phyloP scores from a whole-genome alignment of 2,888 invertebrate species.

The Nemurella pictetii region DNA sequence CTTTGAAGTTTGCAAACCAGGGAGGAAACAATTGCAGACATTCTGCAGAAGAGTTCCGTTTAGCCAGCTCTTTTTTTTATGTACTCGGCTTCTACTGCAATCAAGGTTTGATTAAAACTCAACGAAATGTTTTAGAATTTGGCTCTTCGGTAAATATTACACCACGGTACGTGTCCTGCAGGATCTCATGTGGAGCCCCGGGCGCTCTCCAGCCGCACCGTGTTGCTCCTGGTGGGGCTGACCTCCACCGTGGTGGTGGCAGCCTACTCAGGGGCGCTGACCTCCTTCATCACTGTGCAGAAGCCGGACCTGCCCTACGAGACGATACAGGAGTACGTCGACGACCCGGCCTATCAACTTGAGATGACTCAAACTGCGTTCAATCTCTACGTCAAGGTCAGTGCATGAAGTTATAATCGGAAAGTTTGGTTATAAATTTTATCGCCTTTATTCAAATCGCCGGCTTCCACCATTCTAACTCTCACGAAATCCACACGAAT shows the following conservation, averaged over 20 bases:
- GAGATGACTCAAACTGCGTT: background rate
- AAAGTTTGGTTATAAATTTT: too few relatives aligned
- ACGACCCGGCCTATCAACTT: background rate
- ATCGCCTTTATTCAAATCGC: too few relatives aligned
- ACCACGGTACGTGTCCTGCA: background rate
- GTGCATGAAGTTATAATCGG: too few relatives aligned
- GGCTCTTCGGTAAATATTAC: background rate
- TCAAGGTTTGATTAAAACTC: background rate
- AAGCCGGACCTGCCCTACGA: background rate
- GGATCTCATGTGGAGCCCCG: background rate
- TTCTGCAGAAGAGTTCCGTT: too few relatives aligned
- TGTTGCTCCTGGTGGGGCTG: background rate
- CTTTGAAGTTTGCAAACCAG: too few relatives aligned
- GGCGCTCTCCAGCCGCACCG: background rate
- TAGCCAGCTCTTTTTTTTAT: background rate
- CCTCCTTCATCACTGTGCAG: background rate
- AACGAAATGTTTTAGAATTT: background rate
- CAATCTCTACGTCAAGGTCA: background rate
- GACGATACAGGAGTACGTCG: background rate
- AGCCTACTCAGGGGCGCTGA: background rate
- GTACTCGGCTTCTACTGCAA: background rate
- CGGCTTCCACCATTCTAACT: too few relatives aligned
- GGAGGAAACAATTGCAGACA: too few relatives aligned
- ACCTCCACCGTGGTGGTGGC: background rate
- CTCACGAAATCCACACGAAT: too few relatives aligned